Evolutionary conservation across 2,113 vertebrate genomes (phyloP).

Genomic region (Microtus ochrogaster): DNA sequence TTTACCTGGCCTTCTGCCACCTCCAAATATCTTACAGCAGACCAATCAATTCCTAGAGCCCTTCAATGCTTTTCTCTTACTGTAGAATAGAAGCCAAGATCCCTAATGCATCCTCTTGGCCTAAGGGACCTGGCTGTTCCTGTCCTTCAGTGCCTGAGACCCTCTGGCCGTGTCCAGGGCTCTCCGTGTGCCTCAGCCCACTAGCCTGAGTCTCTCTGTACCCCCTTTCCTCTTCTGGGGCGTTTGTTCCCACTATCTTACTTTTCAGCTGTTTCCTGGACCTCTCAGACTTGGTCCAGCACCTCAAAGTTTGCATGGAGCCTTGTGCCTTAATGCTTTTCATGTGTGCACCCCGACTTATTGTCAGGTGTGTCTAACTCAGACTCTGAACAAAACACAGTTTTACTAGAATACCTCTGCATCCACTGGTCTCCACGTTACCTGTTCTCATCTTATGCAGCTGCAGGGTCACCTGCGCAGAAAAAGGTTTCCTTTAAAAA

Average conservation of each 20-base stretch:
- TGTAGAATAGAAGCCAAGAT: neutral
- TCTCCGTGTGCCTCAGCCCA: neutral
- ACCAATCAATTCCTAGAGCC: neutral
- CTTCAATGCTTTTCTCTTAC: constrained; percentile 8
- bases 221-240: neutral
- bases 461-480: neutral
- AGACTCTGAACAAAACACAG: neutral
- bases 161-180: neutral
- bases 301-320: neutral
- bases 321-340: neutral
- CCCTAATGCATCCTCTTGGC: neutral
- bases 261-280: neutral
- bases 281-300: neutral
- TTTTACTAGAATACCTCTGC: neutral
- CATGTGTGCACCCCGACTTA: neutral
- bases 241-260: neutral
- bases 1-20: neutral
- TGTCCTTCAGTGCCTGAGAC: neutral
- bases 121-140: neutral
- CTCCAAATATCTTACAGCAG: constrained; percentile 22
- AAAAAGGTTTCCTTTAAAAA: neutral
- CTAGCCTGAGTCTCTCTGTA: neutral
- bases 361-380: neutral
- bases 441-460: neutral
- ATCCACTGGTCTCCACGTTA: neutral